These are phyloP conservation scores for Elysia chlorotica DNA, from an alignment of 1,140 invertebrate genomes.

Conservation along the genomic window DNA sequence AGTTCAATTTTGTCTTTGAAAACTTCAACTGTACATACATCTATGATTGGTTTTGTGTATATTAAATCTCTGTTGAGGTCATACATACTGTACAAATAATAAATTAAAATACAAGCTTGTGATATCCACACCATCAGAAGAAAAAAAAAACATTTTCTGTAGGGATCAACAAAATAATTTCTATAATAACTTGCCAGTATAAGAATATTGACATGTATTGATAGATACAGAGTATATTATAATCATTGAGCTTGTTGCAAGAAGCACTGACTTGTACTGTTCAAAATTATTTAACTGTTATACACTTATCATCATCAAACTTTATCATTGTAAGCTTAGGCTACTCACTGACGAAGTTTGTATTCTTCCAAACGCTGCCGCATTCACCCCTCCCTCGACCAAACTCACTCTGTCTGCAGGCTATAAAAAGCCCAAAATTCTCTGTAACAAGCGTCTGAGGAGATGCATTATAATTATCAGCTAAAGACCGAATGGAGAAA, in stretches of 20 bases:
- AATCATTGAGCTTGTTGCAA: no score
- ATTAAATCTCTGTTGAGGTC: no score
- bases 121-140: no score
- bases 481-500: not conserved
- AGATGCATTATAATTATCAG: not conserved
- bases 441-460: not conserved
- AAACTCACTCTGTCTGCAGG: slow-evolving; percentile 4
- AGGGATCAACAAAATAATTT: no score
- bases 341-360: slow-evolving; percentile 4
- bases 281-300: no score
- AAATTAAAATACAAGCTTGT: no score
- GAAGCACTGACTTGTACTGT: no score
- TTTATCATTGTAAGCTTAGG: not conserved
- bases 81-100: no score
- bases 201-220: not conserved
- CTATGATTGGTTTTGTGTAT: no score
- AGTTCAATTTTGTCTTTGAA: no score
- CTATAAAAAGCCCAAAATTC: slow-evolving; percentile 12
- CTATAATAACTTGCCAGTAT: not conserved
- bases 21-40: no score
- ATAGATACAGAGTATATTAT: not conserved
- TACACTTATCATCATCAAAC: not conserved
- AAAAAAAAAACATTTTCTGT: no score
- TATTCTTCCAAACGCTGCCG: not conserved
- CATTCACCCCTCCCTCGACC: not conserved